A percentile compares a stretch with the other conserved stretches of the same genome.
Conservation (phyloP, 1,140 invertebrate genomes). For the Dysdera silvatica region DNA sequence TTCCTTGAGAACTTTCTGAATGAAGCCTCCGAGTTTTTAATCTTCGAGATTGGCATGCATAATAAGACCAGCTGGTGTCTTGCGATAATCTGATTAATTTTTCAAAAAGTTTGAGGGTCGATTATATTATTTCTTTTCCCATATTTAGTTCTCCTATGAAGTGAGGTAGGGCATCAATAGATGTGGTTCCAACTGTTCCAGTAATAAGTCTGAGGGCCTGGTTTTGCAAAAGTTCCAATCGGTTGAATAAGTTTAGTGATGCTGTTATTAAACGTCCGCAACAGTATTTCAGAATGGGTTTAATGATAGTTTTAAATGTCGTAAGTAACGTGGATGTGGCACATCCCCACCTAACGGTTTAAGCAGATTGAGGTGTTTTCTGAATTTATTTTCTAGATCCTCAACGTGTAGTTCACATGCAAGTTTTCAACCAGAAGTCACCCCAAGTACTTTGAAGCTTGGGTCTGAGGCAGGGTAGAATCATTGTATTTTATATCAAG, state of each 20-base stretch:
- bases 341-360: background rate
- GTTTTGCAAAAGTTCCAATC: no score
- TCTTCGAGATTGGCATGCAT: no score
- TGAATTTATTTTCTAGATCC: background rate
- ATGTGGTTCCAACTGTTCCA: no score
- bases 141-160: no score
- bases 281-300: background rate
- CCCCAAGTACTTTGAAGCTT: conserved; percentile 1
- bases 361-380: background rate
- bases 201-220: no score
- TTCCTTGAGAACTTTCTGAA: no score
- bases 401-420: background rate
- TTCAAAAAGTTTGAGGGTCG: no score
- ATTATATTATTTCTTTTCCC: no score
- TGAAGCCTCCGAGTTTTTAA: no score
- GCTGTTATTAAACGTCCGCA: background rate
- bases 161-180: no score
- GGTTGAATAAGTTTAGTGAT: background rate
- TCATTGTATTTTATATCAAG: background rate
- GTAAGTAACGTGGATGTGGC: background rate
- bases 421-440: background rate
- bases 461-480: background rate
- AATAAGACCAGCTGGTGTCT: no score
- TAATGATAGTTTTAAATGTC: background rate
- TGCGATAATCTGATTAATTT: no score